phyloP scores from a whole-genome alignment of 2,888 invertebrate species.

The Orthosia incerta region DNA sequence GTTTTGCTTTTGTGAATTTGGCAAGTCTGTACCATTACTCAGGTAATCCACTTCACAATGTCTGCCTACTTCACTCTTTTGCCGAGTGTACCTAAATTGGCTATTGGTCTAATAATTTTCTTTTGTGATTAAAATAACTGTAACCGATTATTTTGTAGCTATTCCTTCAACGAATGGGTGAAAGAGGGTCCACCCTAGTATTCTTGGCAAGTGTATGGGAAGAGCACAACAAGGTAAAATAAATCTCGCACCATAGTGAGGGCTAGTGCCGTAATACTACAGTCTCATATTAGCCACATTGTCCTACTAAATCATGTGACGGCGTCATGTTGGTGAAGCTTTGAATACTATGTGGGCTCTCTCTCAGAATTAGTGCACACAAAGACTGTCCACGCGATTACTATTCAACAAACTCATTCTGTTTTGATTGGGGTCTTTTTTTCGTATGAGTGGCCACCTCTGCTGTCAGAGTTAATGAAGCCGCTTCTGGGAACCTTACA shows the following conservation, averaged over 20 bases:
- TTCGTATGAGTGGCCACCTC: no score
- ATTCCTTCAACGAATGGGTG: conserved; percentile 88
- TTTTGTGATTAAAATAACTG: conserved; percentile 57
- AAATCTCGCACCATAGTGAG: conserved; percentile 64
- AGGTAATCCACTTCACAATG: not conserved
- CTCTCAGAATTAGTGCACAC: conserved; percentile 72
- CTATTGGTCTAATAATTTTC: conserved; percentile 16
- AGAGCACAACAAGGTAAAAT: conserved; percentile 82
- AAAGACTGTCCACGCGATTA: not conserved
- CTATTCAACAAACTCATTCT: not conserved
- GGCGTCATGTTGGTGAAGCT: conserved; percentile 65
- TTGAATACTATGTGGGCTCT: conserved; percentile 81
- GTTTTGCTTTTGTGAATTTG: not conserved
- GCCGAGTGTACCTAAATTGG: not conserved
- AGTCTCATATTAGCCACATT: conserved; percentile 75
- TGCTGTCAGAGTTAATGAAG: no score
- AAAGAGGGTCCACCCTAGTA: conserved; percentile 89
- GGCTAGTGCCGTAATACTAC: conserved; percentile 67
- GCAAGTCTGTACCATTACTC: not conserved
- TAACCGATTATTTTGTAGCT: conserved; percentile 82
- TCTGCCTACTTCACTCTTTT: conserved; percentile 8
- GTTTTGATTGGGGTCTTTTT: not conserved
- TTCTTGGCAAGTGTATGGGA: conserved; percentile 87
- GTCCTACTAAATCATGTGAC: conserved; percentile 69
- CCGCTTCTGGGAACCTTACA: no score